Evolutionary conservation across 2,113 vertebrate genomes (phyloP), one percentile per base, ranked within the genome.

Genomic region (Junco hyemalis): DNA sequence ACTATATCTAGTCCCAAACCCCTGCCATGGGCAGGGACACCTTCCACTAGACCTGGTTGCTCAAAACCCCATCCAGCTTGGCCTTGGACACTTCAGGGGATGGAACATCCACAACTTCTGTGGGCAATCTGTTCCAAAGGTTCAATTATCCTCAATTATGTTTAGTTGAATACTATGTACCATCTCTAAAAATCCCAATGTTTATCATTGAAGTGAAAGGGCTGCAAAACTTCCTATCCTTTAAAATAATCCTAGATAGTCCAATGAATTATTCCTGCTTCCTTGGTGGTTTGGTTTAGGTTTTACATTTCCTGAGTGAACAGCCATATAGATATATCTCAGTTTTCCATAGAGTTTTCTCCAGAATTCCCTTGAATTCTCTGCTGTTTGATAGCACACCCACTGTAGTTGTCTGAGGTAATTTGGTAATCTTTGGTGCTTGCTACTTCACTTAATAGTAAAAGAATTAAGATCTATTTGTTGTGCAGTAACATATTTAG

Each of bases 311-410:
- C n/a, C 33, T 47, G 50, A 86, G 20, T 40, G 28, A 90, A 44
- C 24, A 54, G 22, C 36, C 11, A 29, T 7, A 17, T 12, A 60
- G 21, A 22, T 61, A 28, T n/a, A 23, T 51, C 17, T 80, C 40
- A 28, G 23, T 29, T 84, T 84, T 76, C 68, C 23, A 54, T 50
- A 21, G 50, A 24, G 29, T 65, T 74, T 48, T 65, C 50, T 17
- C 23, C 33, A 45, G 28, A 72, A 48, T 15, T 70, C 29, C 13
- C 13, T 48, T 66, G 38, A 78, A 40, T 89, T 68, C 56, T 80
- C 5, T 48, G 24, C 35, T 70, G 3, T 44, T 71, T 14, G 11
- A 13, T 73, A 79, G 28, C 35, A 68, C 0, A 0, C 22, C 21
- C 71, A 20, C 40, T 85, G 29, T 44, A 65, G 12, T 29, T 47